Evolutionary conservation across 2,888 invertebrate species (phyloP), one percentile per base, ranked within the genome.

Genomic region (Luffia ferchaultella): DNA sequence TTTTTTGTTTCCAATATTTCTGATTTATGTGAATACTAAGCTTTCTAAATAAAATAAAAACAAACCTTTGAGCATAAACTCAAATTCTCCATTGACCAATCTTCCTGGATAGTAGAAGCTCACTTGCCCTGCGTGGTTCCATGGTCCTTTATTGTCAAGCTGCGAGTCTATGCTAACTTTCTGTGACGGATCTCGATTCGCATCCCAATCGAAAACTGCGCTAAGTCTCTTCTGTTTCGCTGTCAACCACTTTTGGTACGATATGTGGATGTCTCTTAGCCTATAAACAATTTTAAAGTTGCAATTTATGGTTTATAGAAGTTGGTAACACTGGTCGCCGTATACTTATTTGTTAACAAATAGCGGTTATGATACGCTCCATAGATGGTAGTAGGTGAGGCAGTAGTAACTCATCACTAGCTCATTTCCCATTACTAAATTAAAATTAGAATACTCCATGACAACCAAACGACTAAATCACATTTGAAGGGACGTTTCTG

Each of bases 121-220:
- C 18, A 90, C 68, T 41, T 87, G 85, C 0, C 88, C 90, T 44
- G 85, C 88, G 58, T 90, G 87, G 55, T 89, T 89, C 65, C 87
- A 87, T 1, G 78, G 69, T 0, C 84, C 85, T 51, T 87, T 85
- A 60, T 84, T 88, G 55, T 87, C 86, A 48, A 90, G 85, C 54
- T 89, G 88, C 0, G 89, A 73, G 50, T 87, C 86, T 0, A 87
- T 71, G 57, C 86, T 84, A 54, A 92, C 78, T 67, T 90, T 90
- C 66, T 92, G 89, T 46, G 89, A 87, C 0, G 93, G 93, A 75
- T 94, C 92, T 5, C 94, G 85, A 70, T 93, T 94, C 0, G 93
- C 93, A 64, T 95, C 93, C 94, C 94, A 95, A 68, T 93, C 92
- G 16, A 95, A 67, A 51, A 92, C 90, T 1, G 92, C 75, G 2